Evolutionary conservation across 2,113 vertebrate species (phyloP).

Genomic region (Pavo muticus): DNA sequence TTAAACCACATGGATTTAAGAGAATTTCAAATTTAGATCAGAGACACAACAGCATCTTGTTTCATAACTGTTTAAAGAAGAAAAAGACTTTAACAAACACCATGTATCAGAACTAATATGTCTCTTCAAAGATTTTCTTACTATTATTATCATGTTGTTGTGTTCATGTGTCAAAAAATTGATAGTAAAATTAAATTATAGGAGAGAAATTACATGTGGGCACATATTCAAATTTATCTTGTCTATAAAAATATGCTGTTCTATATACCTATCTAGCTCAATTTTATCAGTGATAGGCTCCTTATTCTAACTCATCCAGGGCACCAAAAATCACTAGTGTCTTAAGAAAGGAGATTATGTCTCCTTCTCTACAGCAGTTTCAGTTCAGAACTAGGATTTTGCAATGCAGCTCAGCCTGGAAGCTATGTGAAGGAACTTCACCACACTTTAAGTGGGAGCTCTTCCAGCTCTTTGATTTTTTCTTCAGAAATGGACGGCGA

Average conservation of each 20-base stretch:
- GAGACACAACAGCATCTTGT: not conserved
- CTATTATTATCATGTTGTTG: not conserved
- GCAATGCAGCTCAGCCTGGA: not conserved
- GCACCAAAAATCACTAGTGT: not conserved
- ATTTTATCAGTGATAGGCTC: not conserved
- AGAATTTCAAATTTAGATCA: not conserved
- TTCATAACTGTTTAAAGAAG: not conserved
- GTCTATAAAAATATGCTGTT: not conserved
- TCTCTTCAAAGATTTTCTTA: not conserved
- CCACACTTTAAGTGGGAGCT: not conserved
- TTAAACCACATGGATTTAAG: slow-evolving; percentile 7
- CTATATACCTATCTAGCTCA: accelerated
- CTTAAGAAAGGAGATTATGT: not conserved
- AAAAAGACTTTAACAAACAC: not conserved
- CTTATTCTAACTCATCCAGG: not conserved
- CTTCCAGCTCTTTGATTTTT: not conserved
- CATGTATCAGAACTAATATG: not conserved
- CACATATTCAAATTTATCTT: not conserved
- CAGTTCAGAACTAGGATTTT: not conserved
- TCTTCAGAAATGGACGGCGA: not conserved
- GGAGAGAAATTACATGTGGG: not conserved
- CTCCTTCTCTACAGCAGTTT: not conserved
- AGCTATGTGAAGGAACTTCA: not conserved
- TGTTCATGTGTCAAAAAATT: not conserved
- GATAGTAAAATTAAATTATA: not conserved